Evolutionary conservation across 30 jellyfish, hydroid and myxozoan genomes (phyloP), one percentile per base, ranked within the genome.

Genomic region (Sanderia malayensis): DNA sequence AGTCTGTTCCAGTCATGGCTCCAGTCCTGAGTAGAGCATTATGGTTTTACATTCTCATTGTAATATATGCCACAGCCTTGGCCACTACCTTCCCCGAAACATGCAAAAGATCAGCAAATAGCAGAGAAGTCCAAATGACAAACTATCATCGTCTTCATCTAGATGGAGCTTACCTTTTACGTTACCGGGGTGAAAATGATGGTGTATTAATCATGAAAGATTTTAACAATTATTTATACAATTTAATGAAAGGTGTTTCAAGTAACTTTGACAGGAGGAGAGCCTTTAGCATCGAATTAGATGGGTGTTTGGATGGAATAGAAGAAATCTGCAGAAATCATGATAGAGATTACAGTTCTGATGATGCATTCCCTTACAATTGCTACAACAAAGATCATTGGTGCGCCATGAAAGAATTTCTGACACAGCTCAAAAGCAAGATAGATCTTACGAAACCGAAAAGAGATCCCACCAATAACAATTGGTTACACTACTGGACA

Each of bases 311-410:
- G 55, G 15, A 15, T 41, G 55, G 55, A 41, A 41, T 41, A 6
- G 11, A 41, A 41, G 11, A 41, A 8, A 41, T 41, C 55, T 41
- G 55, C 15, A 41, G 55, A n/a, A 66, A 13, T 1, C 37, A 66
- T 37, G 78, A 66, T 33, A 2, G 19, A 31, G 33, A 66, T 23
- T 66, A 66, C 63, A 66, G 23, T 41, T 41, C 55, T 8, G 55
- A n/a, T 10, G 25, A 66, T 24, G 78, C 78, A 18, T 66, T 31
- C 24, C 78, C 78, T 2, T 66, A 66, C 61, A 37, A 58, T 37
- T 66, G 78, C 78, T 66, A 66, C 57, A 31, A 29, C 62, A 66
- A 66, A 37, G 78, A 31, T 1, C 21, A 66, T 24, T 66, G 78
- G 78, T 66, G 78, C 78, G 23, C 26, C 26, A 2, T 66, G 62